Base-by-base conservation (phyloP, 1,140 invertebrate genomes). In the Triops cancriformis region DNA sequence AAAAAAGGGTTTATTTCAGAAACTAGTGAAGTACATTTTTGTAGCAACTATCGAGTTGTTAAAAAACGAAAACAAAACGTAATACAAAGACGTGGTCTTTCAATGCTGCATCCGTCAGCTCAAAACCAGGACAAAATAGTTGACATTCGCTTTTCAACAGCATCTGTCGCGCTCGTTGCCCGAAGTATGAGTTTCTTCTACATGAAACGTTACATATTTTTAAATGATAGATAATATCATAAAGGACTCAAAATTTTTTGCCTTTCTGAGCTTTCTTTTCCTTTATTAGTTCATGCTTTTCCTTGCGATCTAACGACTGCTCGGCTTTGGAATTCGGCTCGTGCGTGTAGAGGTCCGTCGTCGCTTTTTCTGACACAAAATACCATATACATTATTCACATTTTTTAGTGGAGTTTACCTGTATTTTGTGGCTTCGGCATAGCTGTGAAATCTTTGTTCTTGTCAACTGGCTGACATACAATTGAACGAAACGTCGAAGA, bases 391-490 rank as follows among this genome's bases (percentile, higher is more conserved):
- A 1, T 1, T 64, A 64, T 64, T 23, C 14, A n/a, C 43, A 10
- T 18, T 64, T 18, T n/a, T 64, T n/a, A 6, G 14, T 64, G 1
- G 0, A n/a, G 14, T 64, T n/a, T 64, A 64, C 51, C 51, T 7
- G 51, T 64, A 23, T 64, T 64, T 23, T 64, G 51, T 64, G 51
- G 51, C 51, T 64, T 64, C 51, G 14, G 51, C 51, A 64, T 64
- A 5, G 51, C 18, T 18, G 51, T 14, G 31, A 37, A 37, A 37
- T 4, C 23, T 10, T 64, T 1, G 14, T 64, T n/a, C 0, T 64
- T n/a, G 51, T 64, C 51, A 64, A 64, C 1, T 23, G 6, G 23
- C 51, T 23, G 14, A 23, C 14, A 7, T 37, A 37, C 31, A 7
- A 37, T 7, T 37, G 7, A 37, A 7, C 31, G 3, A 18, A 0